Base-by-base conservation (phyloP, 2,797 vertebrate genomes). In the Craterocephalus amniculus region DNA sequence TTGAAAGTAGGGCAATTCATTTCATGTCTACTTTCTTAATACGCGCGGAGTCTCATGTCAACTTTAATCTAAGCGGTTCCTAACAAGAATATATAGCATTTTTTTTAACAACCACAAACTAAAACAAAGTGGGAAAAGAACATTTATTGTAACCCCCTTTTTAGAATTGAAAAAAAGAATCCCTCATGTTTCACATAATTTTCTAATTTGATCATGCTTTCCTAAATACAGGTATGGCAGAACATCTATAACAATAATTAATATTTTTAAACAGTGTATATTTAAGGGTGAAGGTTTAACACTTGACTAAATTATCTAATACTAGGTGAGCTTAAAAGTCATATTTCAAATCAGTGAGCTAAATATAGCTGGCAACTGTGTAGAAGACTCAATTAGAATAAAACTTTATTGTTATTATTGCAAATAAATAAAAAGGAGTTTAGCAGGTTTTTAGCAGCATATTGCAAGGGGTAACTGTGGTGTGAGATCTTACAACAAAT, bases 1-100 rank as follows among this genome's bases (percentile, higher is more conserved):
- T 63, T 27, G 69, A 75, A 87, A 87, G 81, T 77, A 83, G 78
- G 80, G 45, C 83, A 70, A 70, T 63, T 70, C 67, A 48, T 73
- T 62, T 48, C 67, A 48, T 69, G 55, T 82, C 77, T 68, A 34
- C 67, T 78, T 64, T 61, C 70, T 72, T 72, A 78, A 74, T 75
- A 34, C 70, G 36, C 18, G 78, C 36, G 34, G 55, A 67, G 63
- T 56, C 51, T 63, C 40, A 38, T 67, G 79, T 81, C 82, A 82
- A 40, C 66, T 40, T 63, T 36, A 45, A 82, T 87, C 58, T 61
- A 45, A 81, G 70, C 16, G 38, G 48, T 35, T 67, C 52, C 61
- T 6, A 4, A 36, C 18, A 78, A 65, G 78, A 58, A 60, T n/a
- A 29, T 10, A 20, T 3, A 29, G 22, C 36, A 10, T 16, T 29